Conservation (phyloP, 2,888 invertebrate species). For the Molorchus minor region DNA sequence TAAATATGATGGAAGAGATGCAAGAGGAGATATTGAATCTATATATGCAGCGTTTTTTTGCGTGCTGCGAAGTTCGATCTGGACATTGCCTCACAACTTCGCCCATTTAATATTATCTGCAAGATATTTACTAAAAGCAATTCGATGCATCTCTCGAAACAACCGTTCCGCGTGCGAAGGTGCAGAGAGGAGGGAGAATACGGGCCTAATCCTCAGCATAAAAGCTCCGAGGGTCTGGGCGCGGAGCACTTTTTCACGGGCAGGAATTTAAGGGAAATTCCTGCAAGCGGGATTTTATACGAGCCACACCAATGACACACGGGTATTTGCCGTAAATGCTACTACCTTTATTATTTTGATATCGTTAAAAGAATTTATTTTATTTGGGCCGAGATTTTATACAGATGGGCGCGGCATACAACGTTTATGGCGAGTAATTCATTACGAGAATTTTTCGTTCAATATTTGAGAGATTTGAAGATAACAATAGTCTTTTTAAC, state of each 20-base stretch:
- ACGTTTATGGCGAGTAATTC: too few relatives aligned
- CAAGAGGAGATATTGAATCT: too few relatives aligned
- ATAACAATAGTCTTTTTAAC: too few relatives aligned
- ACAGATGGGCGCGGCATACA: constrained; percentile 29
- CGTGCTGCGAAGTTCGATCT: too few relatives aligned
- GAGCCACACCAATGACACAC: constrained; percentile 51
- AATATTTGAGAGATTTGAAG: too few relatives aligned
- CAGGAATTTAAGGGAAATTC: constrained; percentile 43
- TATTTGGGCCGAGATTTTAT: constrained; percentile 40
- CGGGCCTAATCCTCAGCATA: constrained; percentile 44
- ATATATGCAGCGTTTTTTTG: too few relatives aligned
- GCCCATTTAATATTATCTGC: background rate
- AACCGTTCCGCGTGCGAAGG: background rate
- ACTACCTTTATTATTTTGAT: constrained; percentile 52
- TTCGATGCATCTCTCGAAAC: constrained; percentile 5
- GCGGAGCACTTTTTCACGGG: constrained; percentile 43
- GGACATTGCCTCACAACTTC: too few relatives aligned
- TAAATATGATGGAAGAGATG: too few relatives aligned
- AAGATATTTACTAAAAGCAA: constrained; percentile 8
- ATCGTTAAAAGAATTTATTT: constrained; percentile 54
- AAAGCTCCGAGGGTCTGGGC: constrained; percentile 44
- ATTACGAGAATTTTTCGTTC: too few relatives aligned
- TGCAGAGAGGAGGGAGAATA: constrained; percentile 26
- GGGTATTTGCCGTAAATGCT: constrained; percentile 49
- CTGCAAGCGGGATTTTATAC: constrained; percentile 45